phyloP scores from a whole-genome alignment of 64 coral and sea anemone species.

The Montipora sp. region DNA sequence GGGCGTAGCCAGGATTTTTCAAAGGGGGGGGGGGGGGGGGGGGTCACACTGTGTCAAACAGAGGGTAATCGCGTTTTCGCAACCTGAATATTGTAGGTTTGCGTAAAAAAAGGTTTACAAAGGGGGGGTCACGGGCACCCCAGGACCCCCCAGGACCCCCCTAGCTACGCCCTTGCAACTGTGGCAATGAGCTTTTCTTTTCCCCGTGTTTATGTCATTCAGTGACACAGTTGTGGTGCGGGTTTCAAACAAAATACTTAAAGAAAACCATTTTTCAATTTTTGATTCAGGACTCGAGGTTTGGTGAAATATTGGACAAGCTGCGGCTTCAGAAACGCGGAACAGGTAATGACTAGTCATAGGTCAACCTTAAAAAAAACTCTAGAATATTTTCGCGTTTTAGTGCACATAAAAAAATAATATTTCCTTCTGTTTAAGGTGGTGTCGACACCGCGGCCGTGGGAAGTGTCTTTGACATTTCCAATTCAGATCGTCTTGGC shows the following conservation, averaged over 20 bases:
- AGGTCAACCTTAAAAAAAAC: no score
- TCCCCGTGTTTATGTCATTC: not conserved
- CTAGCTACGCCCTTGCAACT: no score
- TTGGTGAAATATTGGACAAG: slow-evolving; percentile 81
- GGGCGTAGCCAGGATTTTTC: no score
- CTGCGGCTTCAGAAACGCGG: slow-evolving; percentile 93
- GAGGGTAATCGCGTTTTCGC: no score
- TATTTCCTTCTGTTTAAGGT: slow-evolving; percentile 17
- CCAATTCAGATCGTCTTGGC: slow-evolving; percentile 96
- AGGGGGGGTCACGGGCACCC: no score
- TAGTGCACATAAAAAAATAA: not conserved
- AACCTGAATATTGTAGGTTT: no score
- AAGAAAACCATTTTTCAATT: not conserved
- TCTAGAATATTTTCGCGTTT: not conserved
- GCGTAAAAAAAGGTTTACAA: no score
- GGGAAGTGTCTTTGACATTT: slow-evolving; percentile 90
- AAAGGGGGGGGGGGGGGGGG: no score
- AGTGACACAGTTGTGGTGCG: not conserved
- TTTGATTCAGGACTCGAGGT: slow-evolving; percentile 71
- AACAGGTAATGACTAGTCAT: slow-evolving; percentile 49
- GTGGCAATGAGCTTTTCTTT: no score
- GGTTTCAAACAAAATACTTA: not conserved
- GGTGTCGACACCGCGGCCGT: slow-evolving; percentile 98
- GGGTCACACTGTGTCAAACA: no score
- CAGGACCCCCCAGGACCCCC: no score